These are phyloP conservation scores for Siderastrea radians DNA, from an alignment of 92 coral and sea anemone genomes.

Conservation along the genomic window DNA sequence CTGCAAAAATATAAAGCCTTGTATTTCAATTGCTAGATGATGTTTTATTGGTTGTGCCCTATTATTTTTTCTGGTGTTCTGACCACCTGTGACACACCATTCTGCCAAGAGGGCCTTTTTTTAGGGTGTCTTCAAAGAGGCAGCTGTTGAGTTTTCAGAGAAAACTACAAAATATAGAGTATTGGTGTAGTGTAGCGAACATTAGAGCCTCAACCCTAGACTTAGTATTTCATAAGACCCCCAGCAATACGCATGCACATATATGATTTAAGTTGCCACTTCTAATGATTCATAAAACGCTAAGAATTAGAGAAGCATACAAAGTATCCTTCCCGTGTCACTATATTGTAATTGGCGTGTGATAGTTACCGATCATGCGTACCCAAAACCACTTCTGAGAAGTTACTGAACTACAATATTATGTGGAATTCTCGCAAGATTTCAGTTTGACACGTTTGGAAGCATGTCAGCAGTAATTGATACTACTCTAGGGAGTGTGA, in stretches of 20 bases:
- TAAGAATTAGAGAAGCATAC: no score
- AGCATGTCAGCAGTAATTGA: background rate
- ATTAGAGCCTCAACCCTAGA: no score
- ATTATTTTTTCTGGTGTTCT: background rate
- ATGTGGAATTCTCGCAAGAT: background rate
- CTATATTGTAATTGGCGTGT: no score
- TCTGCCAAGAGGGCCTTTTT: conserved; percentile 1
- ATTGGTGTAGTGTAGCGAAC: background rate
- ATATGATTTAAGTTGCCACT: no score
- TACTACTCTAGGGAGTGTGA: background rate
- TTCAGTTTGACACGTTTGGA: background rate
- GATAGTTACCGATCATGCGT: background rate
- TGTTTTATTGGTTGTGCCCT: background rate
- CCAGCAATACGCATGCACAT: no score
- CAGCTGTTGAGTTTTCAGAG: conserved; percentile 3
- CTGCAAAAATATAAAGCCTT: background rate
- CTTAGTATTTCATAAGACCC: no score
- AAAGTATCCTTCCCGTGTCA: no score
- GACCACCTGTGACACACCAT: background rate
- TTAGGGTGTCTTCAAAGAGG: conserved; percentile 9
- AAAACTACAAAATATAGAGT: conserved; percentile 2
- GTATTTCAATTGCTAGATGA: background rate
- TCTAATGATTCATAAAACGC: no score
- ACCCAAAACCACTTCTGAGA: background rate
- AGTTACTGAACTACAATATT: background rate